Conservation (phyloP, 2,888 invertebrate genomes). For the Lampropteryx suffumata region DNA sequence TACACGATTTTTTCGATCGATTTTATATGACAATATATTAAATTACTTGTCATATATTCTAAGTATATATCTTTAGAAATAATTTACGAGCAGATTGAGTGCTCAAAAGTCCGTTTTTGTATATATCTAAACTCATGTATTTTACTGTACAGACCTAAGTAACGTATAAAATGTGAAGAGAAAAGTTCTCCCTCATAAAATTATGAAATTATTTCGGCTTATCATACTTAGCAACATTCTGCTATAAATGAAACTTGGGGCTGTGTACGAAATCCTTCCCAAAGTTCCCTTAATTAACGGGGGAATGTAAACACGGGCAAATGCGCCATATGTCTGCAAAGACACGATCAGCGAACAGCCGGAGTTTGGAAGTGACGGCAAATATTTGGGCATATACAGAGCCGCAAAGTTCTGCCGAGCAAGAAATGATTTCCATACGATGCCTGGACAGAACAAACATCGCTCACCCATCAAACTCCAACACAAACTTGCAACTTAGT, state of each 20-base stretch:
- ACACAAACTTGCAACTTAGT: conserved; percentile 74
- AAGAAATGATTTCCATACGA: conserved; percentile 78
- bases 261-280: conserved; percentile 20
- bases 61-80: too few species aligned
- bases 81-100: too few species aligned
- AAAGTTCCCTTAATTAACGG: conserved; percentile 52
- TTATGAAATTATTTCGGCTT: conserved; percentile 18
- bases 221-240: conserved; percentile 19
- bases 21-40: neutral
- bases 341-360: conserved; percentile 62
- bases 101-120: too few species aligned
- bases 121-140: too few species aligned
- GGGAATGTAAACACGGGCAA: conserved; percentile 50
- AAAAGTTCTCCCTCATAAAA: conserved; percentile 7
- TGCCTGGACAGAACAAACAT: conserved; percentile 68
- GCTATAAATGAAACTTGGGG: conserved; percentile 19
- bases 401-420: conserved; percentile 67
- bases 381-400: conserved; percentile 73
- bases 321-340: conserved; percentile 59
- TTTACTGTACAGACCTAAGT: too few species aligned
- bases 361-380: conserved; percentile 63
- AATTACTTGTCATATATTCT: too few species aligned
- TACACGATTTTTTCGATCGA: conserved; percentile 1
- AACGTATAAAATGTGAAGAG: neutral
- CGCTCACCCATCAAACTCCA: conserved; percentile 74